Evolutionary conservation across 2,888 invertebrate species (phyloP), one percentile per base, ranked within the genome.

Genomic region (Scotopteryx bipunctaria): DNA sequence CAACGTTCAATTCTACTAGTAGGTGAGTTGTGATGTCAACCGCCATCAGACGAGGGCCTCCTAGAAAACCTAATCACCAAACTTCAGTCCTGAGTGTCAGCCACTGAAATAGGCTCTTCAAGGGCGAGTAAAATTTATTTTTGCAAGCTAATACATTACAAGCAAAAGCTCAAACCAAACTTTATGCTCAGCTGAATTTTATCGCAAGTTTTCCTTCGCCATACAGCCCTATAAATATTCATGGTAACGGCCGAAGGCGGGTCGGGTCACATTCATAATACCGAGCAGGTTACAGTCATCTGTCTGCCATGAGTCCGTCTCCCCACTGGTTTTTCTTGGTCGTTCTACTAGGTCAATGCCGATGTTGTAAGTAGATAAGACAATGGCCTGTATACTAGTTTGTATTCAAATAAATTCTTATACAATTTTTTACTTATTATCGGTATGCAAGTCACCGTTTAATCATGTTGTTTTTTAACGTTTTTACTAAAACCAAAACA

Each of bases 201-300:
- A 54, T 54, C 29, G 43, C 53, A 54, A 48, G 44, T 48, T 54
- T 53, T 47, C 38, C 43, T 33, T 44, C 38, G 35, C 38, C 53
- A 46, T 46, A 48, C 44, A 54, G 41, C 27, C 27, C 25, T 32
- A 53, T 48, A 54, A 48, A 54, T 46, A 55, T 51, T 47, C 38
- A 50, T 55, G 45, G 45, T 45, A 25, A 46, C 46, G 42, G 37
- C 45, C 43, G 14, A 35, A 35, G 35, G 29, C 36, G 42, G 46
- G 29, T 32, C 42, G 29, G 46, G 21, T 15, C 33, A 32, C 13
- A 31, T 43, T 44, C 16, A 38, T 42, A 17, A 38, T 31, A 23
- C 14, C 31, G 36, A 46, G 23, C 38, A 51, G 38, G 44, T 32
- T 44, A 21, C 37, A 33, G 41, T 36, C 37, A 33, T 31, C 31